These are phyloP conservation scores for Trachelus tabidus DNA, from an alignment of 2,888 invertebrate species.

Conservation along the genomic window DNA sequence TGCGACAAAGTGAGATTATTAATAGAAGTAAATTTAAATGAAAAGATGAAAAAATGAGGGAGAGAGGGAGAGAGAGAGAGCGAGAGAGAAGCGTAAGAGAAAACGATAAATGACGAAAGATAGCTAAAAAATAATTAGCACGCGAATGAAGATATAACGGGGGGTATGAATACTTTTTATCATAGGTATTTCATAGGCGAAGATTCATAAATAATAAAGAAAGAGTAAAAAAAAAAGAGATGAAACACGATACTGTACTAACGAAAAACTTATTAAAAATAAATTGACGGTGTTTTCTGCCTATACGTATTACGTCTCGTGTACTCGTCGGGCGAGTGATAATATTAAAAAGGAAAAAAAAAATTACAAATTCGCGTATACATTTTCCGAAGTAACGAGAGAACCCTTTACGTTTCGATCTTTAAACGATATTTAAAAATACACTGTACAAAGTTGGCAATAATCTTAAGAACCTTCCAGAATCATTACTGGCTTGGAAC, in stretches of 20 bases:
- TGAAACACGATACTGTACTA: constrained; percentile 56
- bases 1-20: constrained; percentile 71
- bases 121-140: constrained; percentile 28
- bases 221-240: constrained; percentile 36
- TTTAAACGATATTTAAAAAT: constrained; percentile 10
- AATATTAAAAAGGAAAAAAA: constrained; percentile 22
- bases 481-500: constrained; percentile 52
- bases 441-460: constrained; percentile 69
- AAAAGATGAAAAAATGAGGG: constrained; percentile 47
- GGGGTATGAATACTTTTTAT: constrained; percentile 63
- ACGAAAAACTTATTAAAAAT: constrained; percentile 54
- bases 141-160: constrained; percentile 33
- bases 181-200: constrained; percentile 63
- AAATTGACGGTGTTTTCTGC: constrained; percentile 65
- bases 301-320: constrained; percentile 53
- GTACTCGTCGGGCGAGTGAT: constrained; percentile 46
- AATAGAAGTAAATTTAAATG: constrained; percentile 63
- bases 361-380: constrained; percentile 8
- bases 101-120: constrained; percentile 30
- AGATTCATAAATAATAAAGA: constrained; percentile 20
- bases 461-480: constrained; percentile 63
- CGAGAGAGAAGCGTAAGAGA: constrained; percentile 27
- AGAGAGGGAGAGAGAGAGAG: constrained; percentile 21
- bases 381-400: constrained; percentile 44
- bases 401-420: not conserved